phyloP scores from a whole-genome alignment of 2,797 vertebrate genomes.

The Pseudochaenichthys georgianus region DNA sequence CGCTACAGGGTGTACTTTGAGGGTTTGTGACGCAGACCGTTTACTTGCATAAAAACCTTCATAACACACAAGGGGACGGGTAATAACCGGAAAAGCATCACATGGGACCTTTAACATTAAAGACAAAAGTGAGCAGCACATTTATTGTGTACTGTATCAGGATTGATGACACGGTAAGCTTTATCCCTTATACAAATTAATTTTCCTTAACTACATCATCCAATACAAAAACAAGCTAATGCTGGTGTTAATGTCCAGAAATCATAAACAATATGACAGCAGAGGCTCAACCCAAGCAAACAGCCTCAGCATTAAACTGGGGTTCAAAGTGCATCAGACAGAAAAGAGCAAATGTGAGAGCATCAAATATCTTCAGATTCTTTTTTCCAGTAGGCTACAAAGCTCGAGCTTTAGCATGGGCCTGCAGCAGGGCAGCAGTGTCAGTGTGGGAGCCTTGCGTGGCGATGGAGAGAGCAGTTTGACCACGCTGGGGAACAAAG shows the following conservation, averaged over 20 bases:
- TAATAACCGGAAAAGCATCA: too few species aligned
- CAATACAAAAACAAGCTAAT: background rate
- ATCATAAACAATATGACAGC: constrained; percentile 8
- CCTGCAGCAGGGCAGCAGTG: constrained; percentile 82
- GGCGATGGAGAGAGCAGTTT: constrained; percentile 82
- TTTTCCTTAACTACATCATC: background rate
- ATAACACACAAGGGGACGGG: too few species aligned
- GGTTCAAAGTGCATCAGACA: constrained; percentile 10
- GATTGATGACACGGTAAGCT: constrained; percentile 7
- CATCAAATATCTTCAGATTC: background rate
- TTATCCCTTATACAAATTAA: background rate
- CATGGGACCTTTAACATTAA: constrained; percentile 1
- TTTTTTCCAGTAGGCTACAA: constrained; percentile 20
- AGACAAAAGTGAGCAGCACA: constrained; percentile 10
- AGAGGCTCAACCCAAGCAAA: constrained; percentile 13
- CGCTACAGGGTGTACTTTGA: too few species aligned
- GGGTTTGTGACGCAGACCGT: too few species aligned
- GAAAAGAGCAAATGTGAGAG: constrained; percentile 9
- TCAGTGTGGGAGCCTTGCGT: constrained; percentile 80
- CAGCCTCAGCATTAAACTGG: background rate
- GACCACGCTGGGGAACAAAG: constrained; percentile 73
- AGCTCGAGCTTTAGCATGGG: constrained; percentile 76
- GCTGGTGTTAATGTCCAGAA: constrained; percentile 23
- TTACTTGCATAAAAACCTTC: too few species aligned
- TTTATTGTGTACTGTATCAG: constrained; percentile 12